A percentile compares a stretch with the other conserved stretches of the same genome.
Conservation (phyloP, 2,797 vertebrate species). For the Phrynocephalus vlangalii region DNA sequence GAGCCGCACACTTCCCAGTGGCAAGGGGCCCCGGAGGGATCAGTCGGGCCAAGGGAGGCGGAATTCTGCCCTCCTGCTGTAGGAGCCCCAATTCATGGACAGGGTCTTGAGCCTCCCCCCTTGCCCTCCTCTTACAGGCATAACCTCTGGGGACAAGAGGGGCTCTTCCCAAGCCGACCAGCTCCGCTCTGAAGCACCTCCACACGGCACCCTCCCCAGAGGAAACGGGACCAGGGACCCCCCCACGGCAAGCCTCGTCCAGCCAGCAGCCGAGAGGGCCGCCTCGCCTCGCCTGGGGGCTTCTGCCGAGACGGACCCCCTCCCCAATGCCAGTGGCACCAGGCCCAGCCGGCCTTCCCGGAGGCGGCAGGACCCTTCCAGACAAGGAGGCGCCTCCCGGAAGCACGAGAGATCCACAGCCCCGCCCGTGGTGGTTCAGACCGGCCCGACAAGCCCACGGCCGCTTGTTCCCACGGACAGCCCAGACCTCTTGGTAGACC, state of each 20-base stretch:
- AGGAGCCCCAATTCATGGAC: too few relatives aligned
- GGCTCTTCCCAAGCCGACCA: constrained; percentile 28
- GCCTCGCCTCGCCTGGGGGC: rapidly evolving
- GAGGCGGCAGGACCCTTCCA: constrained; percentile 56
- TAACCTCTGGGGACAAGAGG: background rate
- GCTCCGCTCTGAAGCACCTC: background rate
- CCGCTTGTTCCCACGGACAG: background rate
- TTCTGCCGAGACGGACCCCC: background rate
- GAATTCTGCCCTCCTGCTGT: too few relatives aligned
- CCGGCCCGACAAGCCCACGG: background rate
- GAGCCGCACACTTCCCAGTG: too few relatives aligned
- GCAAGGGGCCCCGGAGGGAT: too few relatives aligned
- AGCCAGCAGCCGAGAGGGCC: rapidly evolving
- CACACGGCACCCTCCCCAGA: background rate
- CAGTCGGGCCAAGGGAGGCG: too few relatives aligned
- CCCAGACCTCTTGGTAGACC: rapidly evolving
- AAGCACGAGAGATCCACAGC: constrained; percentile 67
- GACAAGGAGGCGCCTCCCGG: constrained; percentile 59
- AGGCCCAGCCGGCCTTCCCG: constrained; percentile 38
- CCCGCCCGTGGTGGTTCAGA: background rate
- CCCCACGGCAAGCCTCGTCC: constrained; percentile 38
- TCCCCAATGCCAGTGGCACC: background rate
- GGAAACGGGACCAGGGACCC: constrained; percentile 7
- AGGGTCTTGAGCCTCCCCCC: background rate
- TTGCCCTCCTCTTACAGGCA: constrained; percentile 65